Evolutionary conservation across 2,113 vertebrate species (phyloP).

Genomic region (Syrmaticus mikado): DNA sequence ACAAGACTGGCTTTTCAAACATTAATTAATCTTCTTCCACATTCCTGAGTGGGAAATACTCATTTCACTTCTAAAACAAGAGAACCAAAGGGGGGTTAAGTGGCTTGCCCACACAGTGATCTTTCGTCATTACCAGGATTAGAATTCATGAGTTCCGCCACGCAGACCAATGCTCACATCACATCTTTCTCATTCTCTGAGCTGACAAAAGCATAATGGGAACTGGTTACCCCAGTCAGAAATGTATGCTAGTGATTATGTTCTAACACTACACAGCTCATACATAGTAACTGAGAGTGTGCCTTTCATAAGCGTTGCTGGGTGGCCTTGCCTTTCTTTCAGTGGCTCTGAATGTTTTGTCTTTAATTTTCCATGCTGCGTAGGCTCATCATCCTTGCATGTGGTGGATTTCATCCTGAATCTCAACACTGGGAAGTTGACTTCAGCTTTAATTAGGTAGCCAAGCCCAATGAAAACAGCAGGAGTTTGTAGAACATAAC

Average conservation of each 20-base stretch:
- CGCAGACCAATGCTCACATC: conserved; percentile 10
- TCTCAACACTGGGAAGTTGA: conserved; percentile 26
- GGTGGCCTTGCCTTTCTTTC: conserved; percentile 7
- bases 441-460: conserved; percentile 48
- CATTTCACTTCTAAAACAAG: conserved; percentile 23
- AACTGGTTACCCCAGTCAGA: conserved; percentile 42
- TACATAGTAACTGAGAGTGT: neutral
- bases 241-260: neutral
- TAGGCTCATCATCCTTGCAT: conserved; percentile 37
- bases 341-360: neutral
- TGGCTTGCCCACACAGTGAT: conserved; percentile 12
- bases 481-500: neutral
- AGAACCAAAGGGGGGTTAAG: conserved; percentile 21
- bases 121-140: conserved; percentile 21
- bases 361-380: conserved; percentile 38
- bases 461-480: neutral
- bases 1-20: conserved; percentile 56
- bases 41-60: conserved; percentile 33
- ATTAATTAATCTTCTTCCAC: conserved; percentile 51
- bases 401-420: conserved; percentile 47
- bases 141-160: conserved; percentile 9
- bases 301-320: neutral
- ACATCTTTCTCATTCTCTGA: conserved; percentile 2
- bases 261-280: neutral
- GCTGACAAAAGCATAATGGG: conserved; percentile 38